These are phyloP conservation scores for Euzetes globulus DNA, from an alignment of 2,888 invertebrate genomes.

Conservation along the genomic window DNA sequence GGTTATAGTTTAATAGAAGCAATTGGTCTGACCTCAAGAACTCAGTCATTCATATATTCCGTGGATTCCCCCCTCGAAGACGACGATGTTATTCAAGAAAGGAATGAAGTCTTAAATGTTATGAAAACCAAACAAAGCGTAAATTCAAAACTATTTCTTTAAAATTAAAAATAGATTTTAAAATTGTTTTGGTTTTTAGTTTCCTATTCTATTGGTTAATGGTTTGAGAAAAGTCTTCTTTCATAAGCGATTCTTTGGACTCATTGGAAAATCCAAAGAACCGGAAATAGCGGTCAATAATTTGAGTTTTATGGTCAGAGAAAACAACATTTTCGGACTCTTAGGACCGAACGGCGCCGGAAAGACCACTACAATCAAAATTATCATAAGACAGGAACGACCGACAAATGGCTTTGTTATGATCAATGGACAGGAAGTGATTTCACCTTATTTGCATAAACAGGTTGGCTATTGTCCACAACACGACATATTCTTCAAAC, in stretches of 20 bases:
- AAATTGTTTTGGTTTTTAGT: not conserved
- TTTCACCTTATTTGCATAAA: too few relatives aligned
- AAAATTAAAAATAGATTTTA: slow-evolving; percentile 54
- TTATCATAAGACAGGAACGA: slow-evolving; percentile 50
- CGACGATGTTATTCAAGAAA: slow-evolving; percentile 63
- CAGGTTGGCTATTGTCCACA: slow-evolving; percentile 86
- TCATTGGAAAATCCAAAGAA: slow-evolving; percentile 74
- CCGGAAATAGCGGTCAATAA: too few relatives aligned
- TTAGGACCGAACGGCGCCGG: slow-evolving; percentile 55
- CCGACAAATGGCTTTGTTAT: too few relatives aligned
- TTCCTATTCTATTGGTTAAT: too few relatives aligned
- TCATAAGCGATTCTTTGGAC: slow-evolving; percentile 43
- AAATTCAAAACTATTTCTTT: too few relatives aligned
- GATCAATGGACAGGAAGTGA: too few relatives aligned
- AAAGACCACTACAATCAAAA: slow-evolving; percentile 54
- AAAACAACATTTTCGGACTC: too few relatives aligned
- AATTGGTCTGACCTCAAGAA: not conserved
- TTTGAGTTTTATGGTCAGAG: too few relatives aligned
- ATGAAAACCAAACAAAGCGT: not conserved
- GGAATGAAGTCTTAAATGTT: slow-evolving; percentile 36
- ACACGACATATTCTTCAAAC: slow-evolving; percentile 66
- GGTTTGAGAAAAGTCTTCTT: too few relatives aligned
- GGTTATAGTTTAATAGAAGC: slow-evolving; percentile 55
- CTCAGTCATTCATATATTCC: too few relatives aligned
- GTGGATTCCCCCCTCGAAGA: slow-evolving; percentile 58